Conservation (phyloP, 2,113 vertebrate species). For the Callocephalon fimbriatum region DNA sequence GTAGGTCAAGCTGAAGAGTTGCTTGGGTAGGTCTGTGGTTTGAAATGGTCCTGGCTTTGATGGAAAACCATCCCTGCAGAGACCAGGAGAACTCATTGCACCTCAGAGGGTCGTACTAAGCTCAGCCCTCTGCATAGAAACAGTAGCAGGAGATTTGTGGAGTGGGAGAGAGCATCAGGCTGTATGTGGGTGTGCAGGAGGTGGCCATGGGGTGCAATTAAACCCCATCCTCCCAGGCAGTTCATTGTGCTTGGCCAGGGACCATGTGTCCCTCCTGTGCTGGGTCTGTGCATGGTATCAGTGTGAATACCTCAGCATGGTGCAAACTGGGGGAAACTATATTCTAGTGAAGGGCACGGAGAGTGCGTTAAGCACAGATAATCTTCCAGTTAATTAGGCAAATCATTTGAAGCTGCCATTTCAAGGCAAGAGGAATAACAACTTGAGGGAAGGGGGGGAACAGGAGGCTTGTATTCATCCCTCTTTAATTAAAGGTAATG, state of each 20-base stretch:
- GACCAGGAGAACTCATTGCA: fast-evolving
- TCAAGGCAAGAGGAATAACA: neutral
- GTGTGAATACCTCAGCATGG: fast-evolving
- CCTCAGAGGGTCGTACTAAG: neutral
- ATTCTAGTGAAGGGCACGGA: neutral
- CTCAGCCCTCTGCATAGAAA: neutral
- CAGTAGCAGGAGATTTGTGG: neutral
- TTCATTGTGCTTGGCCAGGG: fast-evolving
- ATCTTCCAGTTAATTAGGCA: neutral
- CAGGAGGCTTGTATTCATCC: neutral
- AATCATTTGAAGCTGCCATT: neutral
- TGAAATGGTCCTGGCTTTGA: neutral
- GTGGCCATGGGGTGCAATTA: neutral
- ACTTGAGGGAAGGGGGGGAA: fast-evolving
- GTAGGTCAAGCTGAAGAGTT: fast-evolving
- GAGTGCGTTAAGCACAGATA: neutral
- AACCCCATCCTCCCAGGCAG: neutral
- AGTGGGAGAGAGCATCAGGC: neutral
- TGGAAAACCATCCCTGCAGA: neutral
- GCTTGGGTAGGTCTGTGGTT: neutral
- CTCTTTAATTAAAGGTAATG: neutral
- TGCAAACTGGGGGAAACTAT: neutral
- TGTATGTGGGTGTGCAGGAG: neutral
- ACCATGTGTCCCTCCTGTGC: fast-evolving
- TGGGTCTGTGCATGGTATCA: fast-evolving